These are phyloP conservation scores for Goniozus legneri DNA, from an alignment of 1,140 invertebrate species.

Conservation along the genomic window DNA sequence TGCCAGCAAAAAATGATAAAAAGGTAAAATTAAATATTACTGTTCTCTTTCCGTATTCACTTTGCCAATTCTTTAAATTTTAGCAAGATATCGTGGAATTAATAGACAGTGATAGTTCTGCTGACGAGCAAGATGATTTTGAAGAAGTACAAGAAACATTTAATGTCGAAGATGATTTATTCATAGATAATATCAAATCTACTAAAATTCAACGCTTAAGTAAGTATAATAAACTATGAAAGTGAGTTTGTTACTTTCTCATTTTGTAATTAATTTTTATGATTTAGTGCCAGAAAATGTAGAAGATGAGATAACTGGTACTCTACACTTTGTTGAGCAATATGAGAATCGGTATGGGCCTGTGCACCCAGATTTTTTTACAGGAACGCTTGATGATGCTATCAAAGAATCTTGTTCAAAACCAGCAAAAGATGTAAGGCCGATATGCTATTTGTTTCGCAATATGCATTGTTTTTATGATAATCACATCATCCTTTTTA, in stretches of 20 bases:
- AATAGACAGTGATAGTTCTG: constrained; percentile 67
- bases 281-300: constrained; percentile 79
- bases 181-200: constrained; percentile 69
- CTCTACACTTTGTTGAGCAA: constrained; percentile 80
- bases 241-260: constrained; percentile 8
- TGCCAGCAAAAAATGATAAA: constrained; percentile 58
- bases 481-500: constrained; percentile 9
- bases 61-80: no score
- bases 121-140: constrained; percentile 83
- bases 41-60: no score
- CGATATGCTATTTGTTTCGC: no score
- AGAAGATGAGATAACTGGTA: constrained; percentile 81
- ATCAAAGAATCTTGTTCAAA: constrained; percentile 81
- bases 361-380: constrained; percentile 84
- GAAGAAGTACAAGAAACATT: constrained; percentile 79
- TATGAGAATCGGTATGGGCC: constrained; percentile 78
- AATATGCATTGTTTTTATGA: no score
- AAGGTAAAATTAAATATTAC: constrained; percentile 41
- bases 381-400: constrained; percentile 85
- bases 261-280: constrained; percentile 24
- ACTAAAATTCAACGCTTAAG: constrained; percentile 76
- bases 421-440: constrained; percentile 84
- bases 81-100: constrained; percentile 45
- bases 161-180: constrained; percentile 81
- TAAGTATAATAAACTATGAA: constrained; percentile 50